Evolutionary conservation across 2,888 invertebrate genomes (phyloP), one percentile per base, ranked within the genome.

Genomic region (Graphium colonna): DNA sequence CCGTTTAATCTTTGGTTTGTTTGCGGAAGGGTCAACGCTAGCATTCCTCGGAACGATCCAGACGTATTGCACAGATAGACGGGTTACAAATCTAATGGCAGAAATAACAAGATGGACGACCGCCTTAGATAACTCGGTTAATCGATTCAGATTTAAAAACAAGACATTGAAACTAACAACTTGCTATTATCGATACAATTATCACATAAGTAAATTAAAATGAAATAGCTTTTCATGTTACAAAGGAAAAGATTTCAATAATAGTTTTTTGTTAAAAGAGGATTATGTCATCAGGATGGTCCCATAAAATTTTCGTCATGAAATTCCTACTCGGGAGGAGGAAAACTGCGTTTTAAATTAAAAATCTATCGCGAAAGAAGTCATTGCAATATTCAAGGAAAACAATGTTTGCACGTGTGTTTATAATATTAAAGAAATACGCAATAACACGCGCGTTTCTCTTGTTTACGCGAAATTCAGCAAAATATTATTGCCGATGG

Each of bases 21-120:
- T 75, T 77, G 72, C 76, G 75, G 77, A 77, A 79, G 74, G 65
- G 63, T 64, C 58, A 52, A 10, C 42, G 31, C 28, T 54, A 57
- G 51, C 47, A 62, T 60, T 54, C 52, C 52, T 62, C 46, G 52
- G 60, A 65, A 62, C 43, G 47, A 51, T 59, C 53, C 58, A 56
- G 60, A 62, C 51, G 21, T 50, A 39, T 15, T 10, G 40, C 49
- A 2, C 9, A 7, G 13, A 39, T 40, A 26, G 18, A 28, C 38
- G 10, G 8, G 36, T 53, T 46, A 43, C 43, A 3, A 48, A 9
- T 38, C 28, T 17, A 36, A 43, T 48, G 1, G 26, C 13, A 48
- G 42, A 48, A 12, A 36, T 41, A 42, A 28, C n/a, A 26, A 17
- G 44, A 51, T 31, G 15, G 28, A 44, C n/a, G 36, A 16, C 15